phyloP scores from a whole-genome alignment of 1,140 invertebrate genomes.

The Episyrphus balteatus region DNA sequence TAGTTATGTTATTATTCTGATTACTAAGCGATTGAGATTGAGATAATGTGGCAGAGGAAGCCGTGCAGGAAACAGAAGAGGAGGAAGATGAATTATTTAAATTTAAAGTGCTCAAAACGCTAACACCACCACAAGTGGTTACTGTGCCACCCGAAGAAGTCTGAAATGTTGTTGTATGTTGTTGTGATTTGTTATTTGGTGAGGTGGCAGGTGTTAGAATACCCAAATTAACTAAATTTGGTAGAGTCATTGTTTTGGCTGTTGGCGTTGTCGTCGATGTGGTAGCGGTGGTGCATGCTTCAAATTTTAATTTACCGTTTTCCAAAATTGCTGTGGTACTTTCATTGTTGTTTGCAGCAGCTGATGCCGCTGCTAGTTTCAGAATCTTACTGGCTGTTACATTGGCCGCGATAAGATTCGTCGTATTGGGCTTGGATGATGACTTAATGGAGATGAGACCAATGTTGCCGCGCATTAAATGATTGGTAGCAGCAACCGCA shows the following conservation, averaged over 20 bases:
- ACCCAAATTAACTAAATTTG: conserved; percentile 37
- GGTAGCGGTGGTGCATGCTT: background rate
- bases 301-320: background rate
- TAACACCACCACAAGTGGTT: background rate
- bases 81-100: no score
- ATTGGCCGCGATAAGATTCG: conserved; percentile 32
- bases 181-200: conserved; percentile 33
- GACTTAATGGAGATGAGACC: conserved; percentile 34
- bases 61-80: background rate
- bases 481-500: conserved; percentile 12
- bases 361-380: conserved; percentile 22
- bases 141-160: background rate
- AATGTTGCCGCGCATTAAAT: conserved; percentile 34
- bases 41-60: background rate
- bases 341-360: conserved; percentile 22
- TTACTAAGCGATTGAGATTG: no score
- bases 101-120: no score
- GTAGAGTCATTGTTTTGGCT: conserved; percentile 24
- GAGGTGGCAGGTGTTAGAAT: conserved; percentile 44
- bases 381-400: conserved; percentile 34
- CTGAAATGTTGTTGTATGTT: conserved; percentile 25
- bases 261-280: conserved; percentile 5
- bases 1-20: no score
- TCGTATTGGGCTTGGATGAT: conserved; percentile 16
- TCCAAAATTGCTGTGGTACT: conserved; percentile 3